Evolutionary conservation across 37 sponge, comb jelly and placozoan species (phyloP).

Genomic region (Diacarnus erythraeanus): DNA sequence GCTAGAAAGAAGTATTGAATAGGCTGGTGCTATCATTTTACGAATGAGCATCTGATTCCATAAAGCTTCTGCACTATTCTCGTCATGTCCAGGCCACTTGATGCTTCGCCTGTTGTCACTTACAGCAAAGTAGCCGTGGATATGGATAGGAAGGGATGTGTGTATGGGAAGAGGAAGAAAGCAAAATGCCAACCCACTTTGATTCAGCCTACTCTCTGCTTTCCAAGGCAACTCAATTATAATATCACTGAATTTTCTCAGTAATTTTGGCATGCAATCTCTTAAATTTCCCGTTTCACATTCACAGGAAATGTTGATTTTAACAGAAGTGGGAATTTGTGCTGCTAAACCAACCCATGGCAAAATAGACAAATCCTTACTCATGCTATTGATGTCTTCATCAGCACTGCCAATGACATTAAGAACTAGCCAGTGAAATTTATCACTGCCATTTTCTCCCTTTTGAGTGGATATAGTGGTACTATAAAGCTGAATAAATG

Average conservation of each 20-base stretch:
- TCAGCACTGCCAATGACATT: slow-evolving; percentile 49
- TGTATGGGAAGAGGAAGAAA: slow-evolving; percentile 79
- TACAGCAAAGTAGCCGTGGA: slow-evolving; percentile 85
- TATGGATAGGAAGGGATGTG: slow-evolving; percentile 63
- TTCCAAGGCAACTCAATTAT: slow-evolving; percentile 5
- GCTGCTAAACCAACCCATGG: slow-evolving; percentile 85
- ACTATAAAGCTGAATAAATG: slow-evolving; percentile 1
- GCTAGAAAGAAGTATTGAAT: slow-evolving; percentile 42
- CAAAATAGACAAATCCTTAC: slow-evolving; percentile 33
- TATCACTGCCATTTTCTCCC: neutral
- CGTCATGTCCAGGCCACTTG: slow-evolving; percentile 80
- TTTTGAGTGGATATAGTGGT: neutral
- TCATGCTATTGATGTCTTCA: slow-evolving; percentile 8
- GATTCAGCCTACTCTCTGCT: neutral
- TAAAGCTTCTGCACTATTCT: slow-evolving; percentile 58
- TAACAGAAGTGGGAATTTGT: slow-evolving; percentile 3
- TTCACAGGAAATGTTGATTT: neutral
- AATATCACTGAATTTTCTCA: neutral
- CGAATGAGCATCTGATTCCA: slow-evolving; percentile 67
- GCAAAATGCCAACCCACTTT: slow-evolving; percentile 70
- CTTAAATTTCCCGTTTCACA: no score
- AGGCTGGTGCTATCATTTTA: slow-evolving; percentile 38
- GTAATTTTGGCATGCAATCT: no score
- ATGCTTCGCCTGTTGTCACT: slow-evolving; percentile 67
- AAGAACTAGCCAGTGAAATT: slow-evolving; percentile 52